phyloP scores from a whole-genome alignment of 2,797 vertebrate genomes.

The Schizopygopsis pylzovi region DNA sequence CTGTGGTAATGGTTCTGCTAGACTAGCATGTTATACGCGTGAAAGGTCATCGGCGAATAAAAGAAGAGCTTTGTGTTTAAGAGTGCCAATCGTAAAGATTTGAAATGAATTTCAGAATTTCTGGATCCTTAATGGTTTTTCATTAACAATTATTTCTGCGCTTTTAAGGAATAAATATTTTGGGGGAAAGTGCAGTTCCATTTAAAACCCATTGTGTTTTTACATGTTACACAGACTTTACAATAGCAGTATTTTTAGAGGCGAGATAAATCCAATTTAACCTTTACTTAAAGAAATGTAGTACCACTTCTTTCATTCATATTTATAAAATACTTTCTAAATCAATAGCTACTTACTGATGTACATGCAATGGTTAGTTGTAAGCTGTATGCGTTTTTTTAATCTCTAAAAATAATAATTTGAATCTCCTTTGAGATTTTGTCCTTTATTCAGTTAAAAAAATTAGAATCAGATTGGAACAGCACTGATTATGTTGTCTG shows the following conservation, averaged over 20 bases:
- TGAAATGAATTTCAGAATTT: background rate
- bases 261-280: background rate
- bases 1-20: conserved; percentile 51
- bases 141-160: background rate
- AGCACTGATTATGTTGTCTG: background rate
- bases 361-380: background rate
- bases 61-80: background rate
- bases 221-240: background rate
- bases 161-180: background rate
- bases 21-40: conserved; percentile 22
- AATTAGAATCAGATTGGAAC: background rate
- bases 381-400: background rate
- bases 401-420: background rate
- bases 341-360: background rate
- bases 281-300: background rate
- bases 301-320: background rate
- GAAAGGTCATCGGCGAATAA: conserved; percentile 33
- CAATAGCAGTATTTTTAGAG: background rate
- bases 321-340: background rate
- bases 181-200: accelerated
- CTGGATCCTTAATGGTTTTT: background rate
- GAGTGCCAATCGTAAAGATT: background rate
- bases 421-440: background rate
- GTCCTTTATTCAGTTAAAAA: background rate
- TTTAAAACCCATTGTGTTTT: background rate